Evolutionary conservation across 2,113 vertebrate species (phyloP), one percentile per base, ranked within the genome.

Genomic region (Tyrannus savana): DNA sequence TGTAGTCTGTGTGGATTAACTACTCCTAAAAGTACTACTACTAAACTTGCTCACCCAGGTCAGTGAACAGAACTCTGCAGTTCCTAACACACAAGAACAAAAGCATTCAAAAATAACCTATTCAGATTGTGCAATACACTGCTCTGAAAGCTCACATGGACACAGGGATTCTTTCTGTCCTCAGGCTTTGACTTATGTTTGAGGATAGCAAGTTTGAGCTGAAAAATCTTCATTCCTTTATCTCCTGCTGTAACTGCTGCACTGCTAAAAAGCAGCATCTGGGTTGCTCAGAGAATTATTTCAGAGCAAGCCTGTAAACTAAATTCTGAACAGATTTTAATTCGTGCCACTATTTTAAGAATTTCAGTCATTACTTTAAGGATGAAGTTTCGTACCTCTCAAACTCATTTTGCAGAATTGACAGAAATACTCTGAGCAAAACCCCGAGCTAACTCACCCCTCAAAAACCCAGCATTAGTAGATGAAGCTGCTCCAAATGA

Each of bases 41-140:
- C 88, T 53, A 47, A 77, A 84, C 62, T 69, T 88, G 47, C 52
- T 82, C 31, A 76, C 53, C 53, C 85, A 94, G 85, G 83, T 82
- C 85, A 95, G 64, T 41, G 74, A 93, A 84, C 14, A 50, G 14
- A 80, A 66, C 37, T 91, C 66, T 46, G 27, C 25, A 80, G 56
- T 37, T 93, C 80, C 76, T 56, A 82, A 49, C 27, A 68, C 10
- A 68, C 10, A 30, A 78, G 62, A 77, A 84, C 25, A 96, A 74
- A 95, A 35, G 30, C 50, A 69, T 59, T 89, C 59, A 95, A 78
- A 96, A 95, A 89, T 79, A 96, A 73, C 67, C 86, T 66, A 41
- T 86, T 95, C 59, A 66, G 75, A 84, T 73, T 92, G 85, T 87
- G 90, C 66, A 97, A 71, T 8, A 28, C 46, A 24, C 46, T 62